Percentiles rank a stretch among this genome's conserved stretches.
phyloP scores from a whole-genome alignment of 1,140 invertebrate species.

The Bombyx mandarina region DNA sequence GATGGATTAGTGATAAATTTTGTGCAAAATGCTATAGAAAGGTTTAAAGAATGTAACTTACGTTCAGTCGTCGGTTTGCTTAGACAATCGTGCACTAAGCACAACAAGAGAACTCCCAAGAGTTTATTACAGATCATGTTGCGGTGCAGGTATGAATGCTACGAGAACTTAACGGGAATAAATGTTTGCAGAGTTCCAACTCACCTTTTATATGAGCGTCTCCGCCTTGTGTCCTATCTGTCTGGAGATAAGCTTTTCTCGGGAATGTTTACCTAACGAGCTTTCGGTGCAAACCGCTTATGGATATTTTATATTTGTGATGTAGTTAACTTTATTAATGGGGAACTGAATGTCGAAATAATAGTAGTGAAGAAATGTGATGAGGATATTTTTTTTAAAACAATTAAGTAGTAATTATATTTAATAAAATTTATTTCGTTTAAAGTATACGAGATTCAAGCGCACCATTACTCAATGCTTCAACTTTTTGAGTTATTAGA shows the following conservation, averaged over 20 bases:
- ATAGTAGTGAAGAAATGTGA: too few species aligned
- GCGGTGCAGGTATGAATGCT: conserved; percentile 19
- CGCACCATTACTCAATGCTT: too few species aligned
- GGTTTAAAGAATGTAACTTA: conserved; percentile 24
- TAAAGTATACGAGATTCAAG: too few species aligned
- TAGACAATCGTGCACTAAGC: conserved; percentile 26
- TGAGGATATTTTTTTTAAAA: too few species aligned
- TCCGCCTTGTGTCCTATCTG: conserved; percentile 43
- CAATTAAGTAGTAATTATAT: too few species aligned
- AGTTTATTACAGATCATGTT: conserved; percentile 37
- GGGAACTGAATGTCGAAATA: too few species aligned
- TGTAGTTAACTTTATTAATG: too few species aligned
- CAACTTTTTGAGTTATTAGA: conserved; percentile 11
- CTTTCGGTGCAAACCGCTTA: background rate
- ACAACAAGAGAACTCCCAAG: conserved; percentile 29
- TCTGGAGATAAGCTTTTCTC: conserved; percentile 42
- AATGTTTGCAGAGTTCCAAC: conserved; percentile 48
- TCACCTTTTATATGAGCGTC: conserved; percentile 44
- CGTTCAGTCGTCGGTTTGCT: conserved; percentile 34
- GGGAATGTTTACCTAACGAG: conserved; percentile 67
- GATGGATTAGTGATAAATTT: conserved; percentile 1
- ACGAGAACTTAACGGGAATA: conserved; percentile 26
- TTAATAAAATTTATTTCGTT: too few species aligned
- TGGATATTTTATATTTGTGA: background rate
- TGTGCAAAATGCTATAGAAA: background rate